A percentile compares a stretch with the other conserved stretches of the same genome.
Conservation (phyloP, 2,113 vertebrate genomes). For the Gallinago jamesoni region DNA sequence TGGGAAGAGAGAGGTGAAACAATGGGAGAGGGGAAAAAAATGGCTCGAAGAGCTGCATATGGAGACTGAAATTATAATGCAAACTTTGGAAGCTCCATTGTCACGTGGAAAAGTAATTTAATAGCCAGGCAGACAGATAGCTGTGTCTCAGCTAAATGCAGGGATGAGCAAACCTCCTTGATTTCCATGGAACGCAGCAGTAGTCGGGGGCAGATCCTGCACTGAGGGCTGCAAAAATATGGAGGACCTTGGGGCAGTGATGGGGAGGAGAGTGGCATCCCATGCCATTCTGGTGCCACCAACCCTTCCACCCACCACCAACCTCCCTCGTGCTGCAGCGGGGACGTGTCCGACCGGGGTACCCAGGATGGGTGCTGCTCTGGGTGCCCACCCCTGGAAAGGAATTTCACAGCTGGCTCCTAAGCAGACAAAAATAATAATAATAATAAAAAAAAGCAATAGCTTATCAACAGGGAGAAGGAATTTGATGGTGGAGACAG, state of each 20-base stretch:
- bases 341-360: accelerated
- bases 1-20: neutral
- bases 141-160: neutral
- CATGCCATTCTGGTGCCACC: accelerated
- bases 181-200: neutral
- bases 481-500: conserved; percentile 8
- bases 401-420: neutral
- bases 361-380: neutral
- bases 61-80: neutral
- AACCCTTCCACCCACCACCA: neutral
- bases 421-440: neutral
- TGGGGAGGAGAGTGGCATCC: neutral
- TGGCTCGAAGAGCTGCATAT: neutral
- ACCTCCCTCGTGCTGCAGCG: accelerated
- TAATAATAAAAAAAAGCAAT: neutral
- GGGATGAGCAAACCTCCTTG: neutral
- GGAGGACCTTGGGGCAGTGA: neutral
- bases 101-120: conserved; percentile 15
- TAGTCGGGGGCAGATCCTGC: neutral
- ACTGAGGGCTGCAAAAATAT: accelerated
- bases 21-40: neutral
- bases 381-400: neutral
- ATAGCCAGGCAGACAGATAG: neutral
- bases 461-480: neutral
- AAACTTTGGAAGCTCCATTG: neutral